Evolutionary conservation across 2,797 vertebrate genomes (phyloP).

Genomic region (Tragopan temminckii): DNA sequence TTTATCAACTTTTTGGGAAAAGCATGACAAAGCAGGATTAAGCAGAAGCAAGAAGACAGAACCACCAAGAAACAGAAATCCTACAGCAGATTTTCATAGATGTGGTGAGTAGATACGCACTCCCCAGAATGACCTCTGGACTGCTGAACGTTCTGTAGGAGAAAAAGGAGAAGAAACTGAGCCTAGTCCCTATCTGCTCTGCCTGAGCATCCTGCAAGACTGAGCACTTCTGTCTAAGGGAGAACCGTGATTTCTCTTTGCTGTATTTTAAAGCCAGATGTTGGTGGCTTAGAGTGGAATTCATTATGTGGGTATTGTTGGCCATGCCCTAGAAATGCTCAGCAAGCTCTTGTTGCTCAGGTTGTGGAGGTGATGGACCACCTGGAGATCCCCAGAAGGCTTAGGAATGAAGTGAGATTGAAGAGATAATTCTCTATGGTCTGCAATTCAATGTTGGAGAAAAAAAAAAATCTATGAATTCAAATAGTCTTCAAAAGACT

Average conservation of each 20-base stretch:
- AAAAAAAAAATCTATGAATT: neutral
- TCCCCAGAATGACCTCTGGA: neutral
- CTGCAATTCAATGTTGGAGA: neutral
- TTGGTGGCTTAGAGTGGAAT: neutral
- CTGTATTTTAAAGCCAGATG: neutral
- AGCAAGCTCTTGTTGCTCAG: accelerated
- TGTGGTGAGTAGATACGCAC: neutral
- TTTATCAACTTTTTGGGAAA: neutral
- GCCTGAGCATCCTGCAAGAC: neutral
- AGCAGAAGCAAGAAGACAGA: neutral
- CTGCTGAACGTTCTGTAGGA: neutral
- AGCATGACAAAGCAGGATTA: neutral
- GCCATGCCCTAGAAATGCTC: neutral
- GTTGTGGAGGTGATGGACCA: neutral
- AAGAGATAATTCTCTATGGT: neutral
- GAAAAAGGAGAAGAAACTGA: neutral
- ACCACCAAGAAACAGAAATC: neutral
- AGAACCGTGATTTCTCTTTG: neutral
- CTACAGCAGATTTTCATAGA: neutral
- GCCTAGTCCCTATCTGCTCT: neutral
- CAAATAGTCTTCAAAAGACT: neutral
- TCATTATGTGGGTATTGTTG: accelerated
- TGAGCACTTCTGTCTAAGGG: neutral
- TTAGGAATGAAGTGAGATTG: neutral
- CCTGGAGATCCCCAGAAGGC: neutral